Evolutionary conservation across 2,113 vertebrate species (phyloP).

Genomic region (Bujurquina vittata): DNA sequence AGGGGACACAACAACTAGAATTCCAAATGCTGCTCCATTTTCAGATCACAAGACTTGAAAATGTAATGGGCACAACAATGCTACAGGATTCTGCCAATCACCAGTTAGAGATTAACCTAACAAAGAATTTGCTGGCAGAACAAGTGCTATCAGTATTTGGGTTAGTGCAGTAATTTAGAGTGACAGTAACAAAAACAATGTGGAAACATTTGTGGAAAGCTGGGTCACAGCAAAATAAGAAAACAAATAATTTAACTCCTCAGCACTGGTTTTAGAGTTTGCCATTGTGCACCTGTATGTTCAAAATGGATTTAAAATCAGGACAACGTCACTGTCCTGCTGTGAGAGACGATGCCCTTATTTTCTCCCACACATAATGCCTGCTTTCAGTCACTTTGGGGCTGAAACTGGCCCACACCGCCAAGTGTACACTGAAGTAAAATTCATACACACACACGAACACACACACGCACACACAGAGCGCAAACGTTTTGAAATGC

Average conservation of each 20-base stretch:
- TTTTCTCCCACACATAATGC: background rate
- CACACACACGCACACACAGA: background rate
- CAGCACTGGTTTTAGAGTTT: background rate
- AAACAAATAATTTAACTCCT: background rate
- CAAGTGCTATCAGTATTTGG: constrained; percentile 13
- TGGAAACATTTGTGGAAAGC: background rate
- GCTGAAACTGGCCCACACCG: background rate
- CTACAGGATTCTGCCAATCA: constrained; percentile 41
- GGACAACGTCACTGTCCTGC: background rate
- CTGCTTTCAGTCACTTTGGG: background rate
- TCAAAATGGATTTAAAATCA: background rate
- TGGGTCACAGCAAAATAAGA: background rate
- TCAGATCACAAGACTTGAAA: constrained; percentile 43
- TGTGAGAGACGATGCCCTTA: background rate
- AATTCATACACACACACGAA: background rate
- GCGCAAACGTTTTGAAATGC: background rate
- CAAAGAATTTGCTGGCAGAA: constrained; percentile 51
- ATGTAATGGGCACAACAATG: constrained; percentile 21
- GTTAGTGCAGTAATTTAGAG: constrained; percentile 4
- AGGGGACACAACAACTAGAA: background rate
- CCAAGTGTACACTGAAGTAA: constrained; percentile 16
- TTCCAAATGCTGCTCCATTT: constrained; percentile 3
- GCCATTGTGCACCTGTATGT: background rate
- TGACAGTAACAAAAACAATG: background rate
- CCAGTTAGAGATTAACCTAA: constrained; percentile 56